These are phyloP conservation scores for Mustela nigripes DNA, from an alignment of 2,113 vertebrate genomes.

Conservation along the genomic window DNA sequence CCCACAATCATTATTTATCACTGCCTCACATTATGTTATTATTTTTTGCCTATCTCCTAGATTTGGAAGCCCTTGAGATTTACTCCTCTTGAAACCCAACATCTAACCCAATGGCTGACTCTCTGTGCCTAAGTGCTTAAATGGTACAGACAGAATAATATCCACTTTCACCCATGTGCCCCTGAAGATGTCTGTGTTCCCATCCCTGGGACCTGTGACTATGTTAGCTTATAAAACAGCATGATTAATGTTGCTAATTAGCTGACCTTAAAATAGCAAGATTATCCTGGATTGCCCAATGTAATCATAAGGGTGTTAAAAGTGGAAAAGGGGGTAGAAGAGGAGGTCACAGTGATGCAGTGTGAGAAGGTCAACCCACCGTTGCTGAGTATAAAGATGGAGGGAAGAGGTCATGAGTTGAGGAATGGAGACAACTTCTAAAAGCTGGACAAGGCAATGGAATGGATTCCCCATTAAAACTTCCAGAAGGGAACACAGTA, in stretches of 20 bases:
- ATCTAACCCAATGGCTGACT: background rate
- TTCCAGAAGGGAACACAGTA: background rate
- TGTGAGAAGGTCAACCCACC: background rate
- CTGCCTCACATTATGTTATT: background rate
- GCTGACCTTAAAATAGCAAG: background rate
- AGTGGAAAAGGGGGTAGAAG: background rate
- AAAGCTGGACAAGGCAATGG: background rate
- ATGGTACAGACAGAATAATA: background rate
- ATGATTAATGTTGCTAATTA: background rate
- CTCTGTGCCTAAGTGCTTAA: background rate
- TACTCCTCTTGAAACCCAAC: background rate
- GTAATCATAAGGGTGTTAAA: background rate
- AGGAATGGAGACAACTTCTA: too few relatives aligned
- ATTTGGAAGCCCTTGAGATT: background rate
- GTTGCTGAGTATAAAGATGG: background rate
- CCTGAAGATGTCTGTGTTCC: background rate
- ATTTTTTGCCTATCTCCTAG: background rate
- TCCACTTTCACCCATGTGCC: background rate
- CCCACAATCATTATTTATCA: background rate
- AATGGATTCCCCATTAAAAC: fast-evolving
- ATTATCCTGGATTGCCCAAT: background rate
- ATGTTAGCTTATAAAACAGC: background rate
- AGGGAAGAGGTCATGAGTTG: background rate
- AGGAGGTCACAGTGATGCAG: background rate
- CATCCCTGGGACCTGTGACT: background rate